These are phyloP conservation scores for Cyanoramphus novaezelandiae DNA, from an alignment of 2,113 vertebrate genomes.

Conservation along the genomic window DNA sequence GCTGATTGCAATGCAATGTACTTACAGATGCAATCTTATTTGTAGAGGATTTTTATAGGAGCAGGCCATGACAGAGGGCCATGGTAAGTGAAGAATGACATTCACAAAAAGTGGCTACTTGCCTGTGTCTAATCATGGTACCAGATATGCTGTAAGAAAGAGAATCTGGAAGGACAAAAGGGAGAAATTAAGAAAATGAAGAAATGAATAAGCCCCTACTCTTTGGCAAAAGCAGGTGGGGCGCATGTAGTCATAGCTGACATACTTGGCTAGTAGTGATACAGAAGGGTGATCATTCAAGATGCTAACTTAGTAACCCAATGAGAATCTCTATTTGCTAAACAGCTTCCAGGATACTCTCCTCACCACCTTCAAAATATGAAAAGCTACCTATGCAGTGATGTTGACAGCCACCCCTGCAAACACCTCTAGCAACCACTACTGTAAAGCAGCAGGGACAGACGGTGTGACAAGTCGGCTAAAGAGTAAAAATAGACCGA, in stretches of 20 bases:
- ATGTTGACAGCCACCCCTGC: background rate
- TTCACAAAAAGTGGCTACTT: background rate
- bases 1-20: background rate
- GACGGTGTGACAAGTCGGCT: background rate
- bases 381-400: background rate
- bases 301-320: background rate
- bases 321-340: background rate
- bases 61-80: accelerated
- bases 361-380: background rate
- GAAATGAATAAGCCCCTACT: background rate
- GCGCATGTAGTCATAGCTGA: background rate
- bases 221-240: background rate
- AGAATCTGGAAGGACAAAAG: background rate
- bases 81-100: background rate
- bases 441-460: background rate
- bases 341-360: background rate
- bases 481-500: background rate
- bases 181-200: background rate
- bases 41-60: background rate
- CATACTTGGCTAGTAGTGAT: background rate
- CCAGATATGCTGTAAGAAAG: accelerated
- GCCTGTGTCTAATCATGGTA: background rate
- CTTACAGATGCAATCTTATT: background rate
- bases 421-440: background rate
- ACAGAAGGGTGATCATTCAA: accelerated